Evolutionary conservation across 2,113 vertebrate species (phyloP).

Genomic region (Cynopterus brachyotis): DNA sequence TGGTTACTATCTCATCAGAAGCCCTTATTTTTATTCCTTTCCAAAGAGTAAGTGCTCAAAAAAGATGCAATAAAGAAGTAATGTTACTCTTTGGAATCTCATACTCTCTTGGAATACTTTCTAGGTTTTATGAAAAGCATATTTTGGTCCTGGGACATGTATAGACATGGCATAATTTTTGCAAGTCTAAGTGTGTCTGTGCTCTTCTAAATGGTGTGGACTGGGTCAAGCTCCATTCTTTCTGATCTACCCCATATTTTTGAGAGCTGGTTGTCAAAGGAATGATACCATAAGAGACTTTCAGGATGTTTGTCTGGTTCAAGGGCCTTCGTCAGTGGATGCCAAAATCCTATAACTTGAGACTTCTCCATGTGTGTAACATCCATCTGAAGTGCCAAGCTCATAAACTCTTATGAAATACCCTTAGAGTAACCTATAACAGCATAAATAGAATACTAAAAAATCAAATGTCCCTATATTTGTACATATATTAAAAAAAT

Average conservation of each 20-base stretch:
- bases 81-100: neutral
- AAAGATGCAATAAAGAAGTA: neutral
- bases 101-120: neutral
- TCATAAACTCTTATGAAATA: neutral
- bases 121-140: neutral
- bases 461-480: neutral
- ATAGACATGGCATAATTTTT: neutral
- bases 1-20: neutral
- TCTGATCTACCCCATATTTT: neutral
- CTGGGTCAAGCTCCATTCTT: neutral
- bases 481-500: neutral
- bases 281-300: neutral
- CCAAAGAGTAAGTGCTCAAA: neutral
- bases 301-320: neutral
- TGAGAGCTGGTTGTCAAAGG: neutral
- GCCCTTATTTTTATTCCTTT: neutral
- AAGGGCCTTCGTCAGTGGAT: neutral
- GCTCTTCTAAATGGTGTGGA: neutral
- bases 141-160: neutral
- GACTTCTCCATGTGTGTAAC: neutral
- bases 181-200: neutral
- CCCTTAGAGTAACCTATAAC: neutral
- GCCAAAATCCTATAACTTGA: neutral
- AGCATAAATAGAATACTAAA: neutral
- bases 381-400: neutral